Conservation (phyloP, 2,113 vertebrate species). For the Boleophthalmus pectinirostris region DNA sequence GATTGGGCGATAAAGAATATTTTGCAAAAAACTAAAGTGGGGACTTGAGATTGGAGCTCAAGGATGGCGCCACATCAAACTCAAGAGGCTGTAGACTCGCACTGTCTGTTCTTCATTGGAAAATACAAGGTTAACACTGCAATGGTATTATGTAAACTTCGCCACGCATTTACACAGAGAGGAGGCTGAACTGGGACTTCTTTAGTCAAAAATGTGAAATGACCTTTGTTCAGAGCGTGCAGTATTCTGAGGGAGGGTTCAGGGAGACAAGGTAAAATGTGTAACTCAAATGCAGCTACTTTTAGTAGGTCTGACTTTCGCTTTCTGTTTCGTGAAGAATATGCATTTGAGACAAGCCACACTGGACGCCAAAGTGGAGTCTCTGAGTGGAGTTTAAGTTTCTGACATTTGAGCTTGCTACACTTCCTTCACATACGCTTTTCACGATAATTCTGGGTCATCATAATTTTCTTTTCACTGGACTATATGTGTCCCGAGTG, state of each 20-base stretch:
- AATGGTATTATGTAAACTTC: background rate
- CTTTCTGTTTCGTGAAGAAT: no score
- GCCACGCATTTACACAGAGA: background rate
- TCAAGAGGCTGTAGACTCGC: slow-evolving; percentile 20
- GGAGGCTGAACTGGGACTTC: background rate
- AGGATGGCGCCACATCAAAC: slow-evolving; percentile 26
- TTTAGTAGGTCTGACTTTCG: no score
- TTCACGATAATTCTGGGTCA: no score
- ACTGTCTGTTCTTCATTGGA: background rate
- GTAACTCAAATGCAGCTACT: background rate
- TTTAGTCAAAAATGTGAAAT: background rate
- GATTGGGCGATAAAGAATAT: slow-evolving; percentile 34
- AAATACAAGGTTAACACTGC: background rate
- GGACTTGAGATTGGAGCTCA: slow-evolving; percentile 28
- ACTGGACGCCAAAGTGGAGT: no score
- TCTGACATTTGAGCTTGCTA: no score
- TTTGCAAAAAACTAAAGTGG: slow-evolving; percentile 27
- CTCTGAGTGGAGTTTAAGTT: no score
- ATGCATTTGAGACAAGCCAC: no score
- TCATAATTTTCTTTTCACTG: no score
- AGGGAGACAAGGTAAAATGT: background rate
- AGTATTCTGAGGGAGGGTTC: background rate
- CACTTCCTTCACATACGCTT: no score
- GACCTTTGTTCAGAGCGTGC: background rate
- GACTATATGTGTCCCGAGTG: no score